phyloP scores from a whole-genome alignment of 2,113 vertebrate genomes.

The Mus pahari region DNA sequence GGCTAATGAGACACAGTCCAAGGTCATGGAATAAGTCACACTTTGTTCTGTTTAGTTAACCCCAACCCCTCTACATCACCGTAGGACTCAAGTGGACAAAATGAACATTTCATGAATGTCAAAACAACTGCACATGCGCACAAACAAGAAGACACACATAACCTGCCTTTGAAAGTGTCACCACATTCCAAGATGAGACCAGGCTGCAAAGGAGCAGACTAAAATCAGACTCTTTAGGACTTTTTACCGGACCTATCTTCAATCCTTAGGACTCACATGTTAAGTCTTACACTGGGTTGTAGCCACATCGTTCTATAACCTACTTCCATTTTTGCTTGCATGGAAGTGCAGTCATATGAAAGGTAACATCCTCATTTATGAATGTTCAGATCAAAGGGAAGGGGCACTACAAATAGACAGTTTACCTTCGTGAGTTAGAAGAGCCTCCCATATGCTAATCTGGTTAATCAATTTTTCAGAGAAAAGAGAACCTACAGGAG shows the following conservation, averaged over 20 bases:
- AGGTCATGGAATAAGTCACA: not conserved
- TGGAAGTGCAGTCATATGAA: not conserved
- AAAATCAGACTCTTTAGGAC: not conserved
- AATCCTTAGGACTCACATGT: not conserved
- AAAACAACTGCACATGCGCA: not conserved
- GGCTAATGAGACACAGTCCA: not conserved
- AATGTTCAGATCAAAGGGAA: slow-evolving; percentile 18
- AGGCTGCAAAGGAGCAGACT: not conserved
- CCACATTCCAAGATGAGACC: not conserved
- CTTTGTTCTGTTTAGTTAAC: not conserved
- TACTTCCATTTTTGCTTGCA: slow-evolving; percentile 10
- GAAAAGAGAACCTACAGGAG: not conserved
- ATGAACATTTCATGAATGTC: not conserved
- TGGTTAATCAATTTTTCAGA: not conserved
- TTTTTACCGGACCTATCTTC: not conserved
- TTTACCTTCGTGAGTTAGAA: not conserved
- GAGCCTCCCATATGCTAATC: not conserved
- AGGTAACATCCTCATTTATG: not conserved
- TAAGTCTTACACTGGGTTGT: not conserved
- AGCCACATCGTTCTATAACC: not conserved
- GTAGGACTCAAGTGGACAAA: not conserved
- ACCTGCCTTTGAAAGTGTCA: not conserved
- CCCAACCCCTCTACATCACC: not conserved
- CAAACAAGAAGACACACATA: not conserved
- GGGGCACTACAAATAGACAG: not conserved